A percentile compares a stretch with the other conserved stretches of the same genome.
Conservation (phyloP, 2,888 invertebrate species). For the Phengaris alcon region DNA sequence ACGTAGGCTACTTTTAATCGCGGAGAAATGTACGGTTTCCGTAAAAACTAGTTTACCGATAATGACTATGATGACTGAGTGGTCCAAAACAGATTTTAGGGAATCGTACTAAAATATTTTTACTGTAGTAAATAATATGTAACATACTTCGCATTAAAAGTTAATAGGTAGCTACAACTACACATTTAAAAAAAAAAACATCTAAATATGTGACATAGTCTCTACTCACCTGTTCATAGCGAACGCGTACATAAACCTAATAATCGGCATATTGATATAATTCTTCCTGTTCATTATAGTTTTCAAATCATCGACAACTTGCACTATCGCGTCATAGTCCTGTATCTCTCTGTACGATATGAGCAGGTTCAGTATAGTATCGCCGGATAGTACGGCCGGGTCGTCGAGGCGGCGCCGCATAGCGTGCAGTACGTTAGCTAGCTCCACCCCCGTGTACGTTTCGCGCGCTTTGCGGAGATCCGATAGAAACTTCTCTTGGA, state of each 20-base stretch:
- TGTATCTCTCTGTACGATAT: conserved; percentile 95
- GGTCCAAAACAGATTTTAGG: too few relatives aligned
- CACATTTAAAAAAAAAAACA: conserved; percentile 4
- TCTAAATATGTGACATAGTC: neutral
- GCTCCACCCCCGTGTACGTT: conserved; percentile 88
- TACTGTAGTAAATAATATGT: too few relatives aligned
- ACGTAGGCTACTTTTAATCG: too few relatives aligned
- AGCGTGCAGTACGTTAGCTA: conserved; percentile 89
- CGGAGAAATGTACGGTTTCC: too few relatives aligned
- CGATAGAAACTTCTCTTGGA: conserved; percentile 97
- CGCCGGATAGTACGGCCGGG: conserved; percentile 96
- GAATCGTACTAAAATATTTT: too few relatives aligned
- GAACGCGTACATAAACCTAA: conserved; percentile 96
- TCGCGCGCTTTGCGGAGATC: conserved; percentile 96
- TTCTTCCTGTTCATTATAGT: conserved; percentile 93
- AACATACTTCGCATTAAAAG: too few relatives aligned
- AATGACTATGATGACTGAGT: too few relatives aligned
- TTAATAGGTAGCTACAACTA: too few relatives aligned
- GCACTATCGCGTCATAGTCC: conserved; percentile 98
- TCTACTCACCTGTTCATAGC: conserved; percentile 90
- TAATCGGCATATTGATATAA: conserved; percentile 92
- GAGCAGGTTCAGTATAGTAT: conserved; percentile 96
- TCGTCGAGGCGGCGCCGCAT: conserved; percentile 97
- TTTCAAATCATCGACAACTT: conserved; percentile 94
- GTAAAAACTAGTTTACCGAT: too few relatives aligned